phyloP scores from a whole-genome alignment of 2,113 vertebrate genomes.

The Nerophis ophidion region DNA sequence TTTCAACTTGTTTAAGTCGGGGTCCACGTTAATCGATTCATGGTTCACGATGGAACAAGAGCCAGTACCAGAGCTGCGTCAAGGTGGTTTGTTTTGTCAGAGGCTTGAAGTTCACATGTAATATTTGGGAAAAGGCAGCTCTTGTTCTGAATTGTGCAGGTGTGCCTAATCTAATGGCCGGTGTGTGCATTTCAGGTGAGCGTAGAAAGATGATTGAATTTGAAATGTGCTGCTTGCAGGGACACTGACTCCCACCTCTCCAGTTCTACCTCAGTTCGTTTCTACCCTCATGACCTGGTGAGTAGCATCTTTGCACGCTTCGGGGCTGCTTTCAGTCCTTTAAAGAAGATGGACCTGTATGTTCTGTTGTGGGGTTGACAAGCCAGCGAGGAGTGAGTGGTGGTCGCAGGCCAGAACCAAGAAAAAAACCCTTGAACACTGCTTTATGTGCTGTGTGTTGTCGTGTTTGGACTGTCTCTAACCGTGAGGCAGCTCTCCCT shows the following conservation, averaged over 20 bases:
- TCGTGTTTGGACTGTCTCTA: not conserved
- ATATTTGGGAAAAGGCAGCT: too few relatives aligned
- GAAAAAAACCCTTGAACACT: not conserved
- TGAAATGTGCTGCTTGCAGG: conserved; percentile 66
- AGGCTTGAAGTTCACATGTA: too few relatives aligned
- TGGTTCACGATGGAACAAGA: too few relatives aligned
- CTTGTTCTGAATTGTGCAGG: too few relatives aligned
- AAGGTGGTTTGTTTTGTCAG: not conserved
- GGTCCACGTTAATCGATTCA: too few relatives aligned
- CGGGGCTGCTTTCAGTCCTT: too few relatives aligned
- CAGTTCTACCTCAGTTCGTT: conserved; percentile 99
- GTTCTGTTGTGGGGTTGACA: too few relatives aligned
- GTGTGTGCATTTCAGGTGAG: conserved; percentile 11
- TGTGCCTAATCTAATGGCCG: too few relatives aligned
- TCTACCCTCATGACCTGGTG: conserved; percentile 99
- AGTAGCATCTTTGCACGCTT: conserved; percentile 45
- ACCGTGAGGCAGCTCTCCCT: conserved; percentile 48
- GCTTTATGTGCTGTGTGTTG: not conserved
- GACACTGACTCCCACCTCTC: conserved; percentile 98
- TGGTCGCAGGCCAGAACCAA: too few relatives aligned
- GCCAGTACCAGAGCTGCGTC: not conserved
- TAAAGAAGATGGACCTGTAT: too few relatives aligned
- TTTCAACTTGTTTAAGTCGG: too few relatives aligned
- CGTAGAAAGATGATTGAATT: conserved; percentile 22
- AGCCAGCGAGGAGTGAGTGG: conserved; percentile 10